Base-by-base conservation (phyloP, 2,888 invertebrate species). In the Melipona beecheii region DNA sequence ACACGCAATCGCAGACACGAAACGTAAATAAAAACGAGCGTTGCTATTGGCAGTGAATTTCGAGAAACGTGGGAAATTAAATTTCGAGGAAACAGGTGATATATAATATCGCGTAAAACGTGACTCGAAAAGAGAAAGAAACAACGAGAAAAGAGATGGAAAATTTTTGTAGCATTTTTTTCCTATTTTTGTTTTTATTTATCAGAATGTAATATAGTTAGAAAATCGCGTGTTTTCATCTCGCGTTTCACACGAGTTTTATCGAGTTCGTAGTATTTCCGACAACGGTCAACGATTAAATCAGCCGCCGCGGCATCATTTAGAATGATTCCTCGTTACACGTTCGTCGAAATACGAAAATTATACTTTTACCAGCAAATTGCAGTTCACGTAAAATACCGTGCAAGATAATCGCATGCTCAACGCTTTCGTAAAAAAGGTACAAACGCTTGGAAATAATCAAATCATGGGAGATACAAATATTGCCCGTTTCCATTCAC, bases 41-140 rank as follows among this genome's bases (percentile, higher is more conserved):
- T 70, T 69, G 68, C 69, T 75, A 83, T 86, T 87, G 86, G 86
- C 84, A 89, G 90, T 86, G 86, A 84, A 86, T 86, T 83, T 84
- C 58, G 84, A 78, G 81, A 80, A 81, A 73, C 72, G 80, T 75
- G 49, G 21, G 71, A 76, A 74, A 73, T 64, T 78, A 71, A 11
- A 64, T 49, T 60, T 36, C 9, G 9, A 43, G 19, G 9, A 49
- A 60, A 49, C 6, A 21, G 49, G 31, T n/a, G 21, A 27, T 72
- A 71, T 72, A 71, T 58, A 43, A 58, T 50, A 58, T 77, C 27
- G 4, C 19, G 27, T 60, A 11, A 58, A 27, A 19, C 24, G 24
- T 19, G 5, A n/a, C 5, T 65, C 15, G 5, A 65, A 2, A 15
- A 3, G 4, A n/a, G 19, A 62, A 2, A 19, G 24, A 50, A 52